Evolutionary conservation across 2,797 vertebrate species (phyloP), one percentile per base, ranked within the genome.

Genomic region (Notolabrus celidotus): DNA sequence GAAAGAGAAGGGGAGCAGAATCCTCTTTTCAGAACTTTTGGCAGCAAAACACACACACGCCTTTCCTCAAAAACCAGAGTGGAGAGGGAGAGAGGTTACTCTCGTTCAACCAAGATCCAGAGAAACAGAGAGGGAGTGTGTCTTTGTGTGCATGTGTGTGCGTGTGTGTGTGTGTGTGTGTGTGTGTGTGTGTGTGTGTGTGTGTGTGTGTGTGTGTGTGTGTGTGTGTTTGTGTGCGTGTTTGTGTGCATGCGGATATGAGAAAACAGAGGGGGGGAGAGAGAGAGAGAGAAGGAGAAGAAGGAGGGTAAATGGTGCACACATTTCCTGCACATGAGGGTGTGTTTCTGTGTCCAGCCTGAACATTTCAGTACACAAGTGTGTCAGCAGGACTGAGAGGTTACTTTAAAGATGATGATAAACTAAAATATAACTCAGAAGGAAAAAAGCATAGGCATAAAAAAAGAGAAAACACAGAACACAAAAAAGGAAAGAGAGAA

Each of bases 1-100:
- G 58, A 74, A 23, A 7, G 60, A 65, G 74, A 55, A 49, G 42
- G 61, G 7, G 9, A 43, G 61, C 61, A 46, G 47, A 62, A 29
- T 63, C 57, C 19, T 68, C 54, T 61, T 58, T 72, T 75, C 68
- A 71, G 59, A 57, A 41, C 11, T 27, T 56, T 55, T 73, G 65
- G 71, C 79, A 80, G 51, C 15, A 16, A 31, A 39, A 42, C 57
- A 67, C 56, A 72, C 63, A 65, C 60, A 67, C 61, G 49, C 68
- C 68, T 79, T 46, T 53, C 57, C 70, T 61, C 58, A 15, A 47
- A 78, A 85, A 62, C 42, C 42, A 38, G 61, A 49, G 59, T 16
- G 62, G 45, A 56, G 63, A 57, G 33, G 16, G 20, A 7, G 46
- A 69, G 69, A 73, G 86, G 87, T 89, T 86, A 89, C 79, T 87